phyloP scores from a whole-genome alignment of 1,140 invertebrate species.

The Zaprionus lachaisei region DNA sequence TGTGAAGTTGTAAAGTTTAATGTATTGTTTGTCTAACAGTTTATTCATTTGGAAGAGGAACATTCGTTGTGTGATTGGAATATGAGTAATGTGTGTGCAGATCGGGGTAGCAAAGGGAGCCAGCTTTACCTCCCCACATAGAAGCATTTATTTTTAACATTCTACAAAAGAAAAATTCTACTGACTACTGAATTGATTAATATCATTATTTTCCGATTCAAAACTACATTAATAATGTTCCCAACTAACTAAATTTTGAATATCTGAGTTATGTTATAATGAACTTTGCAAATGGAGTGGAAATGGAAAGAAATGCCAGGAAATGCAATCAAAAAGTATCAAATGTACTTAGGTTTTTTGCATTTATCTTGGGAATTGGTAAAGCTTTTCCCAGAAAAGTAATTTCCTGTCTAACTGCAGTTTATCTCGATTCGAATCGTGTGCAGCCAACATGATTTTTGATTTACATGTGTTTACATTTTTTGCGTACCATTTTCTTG shows the following conservation, averaged over 20 bases:
- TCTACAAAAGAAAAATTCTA: neutral
- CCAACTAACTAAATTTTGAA: neutral
- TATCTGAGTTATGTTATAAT: neutral
- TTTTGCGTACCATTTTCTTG: constrained; percentile 66
- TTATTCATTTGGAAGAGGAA: constrained; percentile 79
- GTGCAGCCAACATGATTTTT: constrained; percentile 63
- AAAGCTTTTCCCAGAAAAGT: neutral
- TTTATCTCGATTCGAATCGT: constrained; percentile 7
- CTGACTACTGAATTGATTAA: constrained; percentile 2
- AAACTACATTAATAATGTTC: neutral
- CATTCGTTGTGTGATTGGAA: constrained; percentile 58
- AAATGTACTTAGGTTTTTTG: neutral
- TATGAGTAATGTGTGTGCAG: constrained; percentile 43
- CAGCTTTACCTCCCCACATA: neutral
- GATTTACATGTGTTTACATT: constrained; percentile 82
- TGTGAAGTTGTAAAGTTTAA: constrained; percentile 83
- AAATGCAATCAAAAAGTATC: neutral
- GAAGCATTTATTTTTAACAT: neutral
- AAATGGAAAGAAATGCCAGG: neutral
- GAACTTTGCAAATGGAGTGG: neutral
- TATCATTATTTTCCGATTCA: constrained; percentile 13
- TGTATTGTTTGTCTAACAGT: constrained; percentile 82
- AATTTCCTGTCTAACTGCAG: neutral
- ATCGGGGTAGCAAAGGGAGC: constrained; percentile 50
- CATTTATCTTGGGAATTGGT: constrained; percentile 2